phyloP scores from a whole-genome alignment of 2,888 invertebrate species.

The Trichogramma dendrolimi region DNA sequence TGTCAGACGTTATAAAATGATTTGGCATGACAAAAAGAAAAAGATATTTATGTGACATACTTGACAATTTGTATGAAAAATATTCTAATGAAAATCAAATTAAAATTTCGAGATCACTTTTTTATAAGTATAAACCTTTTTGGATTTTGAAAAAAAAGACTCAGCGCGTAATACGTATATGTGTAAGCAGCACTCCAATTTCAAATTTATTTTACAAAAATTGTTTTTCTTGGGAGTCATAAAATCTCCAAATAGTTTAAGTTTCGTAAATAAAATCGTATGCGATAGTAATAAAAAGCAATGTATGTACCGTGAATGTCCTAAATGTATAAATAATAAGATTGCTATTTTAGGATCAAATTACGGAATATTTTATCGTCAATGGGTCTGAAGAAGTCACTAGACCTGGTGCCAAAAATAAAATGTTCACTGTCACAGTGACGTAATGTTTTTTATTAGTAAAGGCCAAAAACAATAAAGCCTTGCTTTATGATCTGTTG shows the following conservation, averaged over 20 bases:
- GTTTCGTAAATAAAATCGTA: conserved; percentile 2
- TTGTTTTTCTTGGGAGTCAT: not conserved
- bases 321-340: conserved; percentile 2
- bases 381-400: conserved; percentile 13
- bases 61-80: conserved; percentile 21
- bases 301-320: conserved; percentile 15
- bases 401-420: conserved; percentile 14
- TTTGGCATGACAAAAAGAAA: conserved; percentile 19
- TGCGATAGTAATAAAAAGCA: conserved; percentile 12
- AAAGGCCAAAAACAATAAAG: too few species aligned
- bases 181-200: conserved; percentile 18
- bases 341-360: not conserved
- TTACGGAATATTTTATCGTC: conserved; percentile 12
- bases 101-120: conserved; percentile 6
- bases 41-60: conserved; percentile 16
- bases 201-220: conserved; percentile 13
- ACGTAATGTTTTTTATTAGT: too few species aligned
- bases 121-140: conserved; percentile 18
- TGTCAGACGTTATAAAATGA: too few species aligned
- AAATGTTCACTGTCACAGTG: conserved; percentile 17
- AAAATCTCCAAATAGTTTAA: not conserved
- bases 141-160: conserved; percentile 13
- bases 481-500: too few species aligned
- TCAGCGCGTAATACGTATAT: conserved; percentile 15
- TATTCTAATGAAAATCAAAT: conserved; percentile 9